Evolutionary conservation across 2,888 invertebrate genomes (phyloP).

Genomic region (Autographa pulchrina): DNA sequence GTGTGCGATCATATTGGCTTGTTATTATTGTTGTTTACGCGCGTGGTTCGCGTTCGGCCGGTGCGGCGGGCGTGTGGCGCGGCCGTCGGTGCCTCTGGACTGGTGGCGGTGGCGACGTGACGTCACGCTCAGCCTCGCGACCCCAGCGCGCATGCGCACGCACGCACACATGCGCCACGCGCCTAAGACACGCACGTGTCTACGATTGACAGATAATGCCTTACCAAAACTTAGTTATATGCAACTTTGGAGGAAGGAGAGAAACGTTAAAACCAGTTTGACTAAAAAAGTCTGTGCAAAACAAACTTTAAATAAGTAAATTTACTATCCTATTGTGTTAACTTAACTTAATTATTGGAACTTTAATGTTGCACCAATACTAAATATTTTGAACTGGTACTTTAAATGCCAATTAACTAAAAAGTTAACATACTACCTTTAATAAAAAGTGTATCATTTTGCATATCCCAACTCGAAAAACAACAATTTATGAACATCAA

Average conservation of each 20-base stretch:
- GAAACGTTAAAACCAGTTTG: constrained; percentile 38
- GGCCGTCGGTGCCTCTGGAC: constrained; percentile 70
- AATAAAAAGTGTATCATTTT: no score
- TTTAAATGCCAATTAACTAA: no score
- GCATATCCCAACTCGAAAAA: neutral
- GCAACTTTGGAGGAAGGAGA: constrained; percentile 43
- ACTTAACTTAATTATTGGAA: neutral
- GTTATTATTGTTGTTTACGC: constrained; percentile 79
- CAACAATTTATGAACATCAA: neutral
- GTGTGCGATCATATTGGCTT: constrained; percentile 79
- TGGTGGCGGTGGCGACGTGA: constrained; percentile 68
- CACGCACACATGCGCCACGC: constrained; percentile 35
- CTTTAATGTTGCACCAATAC: neutral
- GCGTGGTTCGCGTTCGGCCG: constrained; percentile 73
- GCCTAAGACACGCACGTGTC: constrained; percentile 55
- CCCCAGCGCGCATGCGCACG: constrained; percentile 61
- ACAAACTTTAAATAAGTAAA: constrained; percentile 4
- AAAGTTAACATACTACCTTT: no score
- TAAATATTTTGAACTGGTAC: no score
- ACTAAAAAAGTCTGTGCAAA: constrained; percentile 40
- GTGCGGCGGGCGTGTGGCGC: constrained; percentile 72
- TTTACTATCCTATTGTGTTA: neutral
- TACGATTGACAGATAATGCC: constrained; percentile 53
- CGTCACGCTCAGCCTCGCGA: constrained; percentile 67
- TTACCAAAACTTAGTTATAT: constrained; percentile 45